Evolutionary conservation across 2,113 vertebrate species (phyloP), one percentile per base, ranked within the genome.

Genomic region (Pycnonotus jocosus): DNA sequence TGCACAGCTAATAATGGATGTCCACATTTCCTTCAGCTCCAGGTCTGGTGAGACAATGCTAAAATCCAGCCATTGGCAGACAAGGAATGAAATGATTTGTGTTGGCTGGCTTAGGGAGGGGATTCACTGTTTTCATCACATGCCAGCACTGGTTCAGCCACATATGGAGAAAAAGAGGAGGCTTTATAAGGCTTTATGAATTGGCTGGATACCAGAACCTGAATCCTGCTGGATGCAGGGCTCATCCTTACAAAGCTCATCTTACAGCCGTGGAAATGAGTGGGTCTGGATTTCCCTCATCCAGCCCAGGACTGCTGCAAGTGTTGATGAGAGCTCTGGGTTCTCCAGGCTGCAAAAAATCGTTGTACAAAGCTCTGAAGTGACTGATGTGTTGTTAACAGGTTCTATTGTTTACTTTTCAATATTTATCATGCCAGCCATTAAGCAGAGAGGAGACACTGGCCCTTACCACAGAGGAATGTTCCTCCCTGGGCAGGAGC

Each of bases 1-100:
- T 86, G 76, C 81, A 80, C 68, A 83, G 87, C 66, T 37, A 90
- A 90, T 74, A 66, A 86, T 2, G 12, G 85, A 81, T 83, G 35
- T 47, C 81, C 85, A 95, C 31, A 83, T 70, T 77, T 88, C 3
- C 1, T 65, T 77, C 92, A 86, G 92, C 91, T 94, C 60, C 72
- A 92, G 94, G 80, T 93, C 90, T 82, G 69, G 37, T 82, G 91
- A 94, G 94, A 95, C 74, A 94, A 65, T 66, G 74, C 74, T 92
- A 66, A 90, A 95, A 88, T 31, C 7, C 64, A 95, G 76, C 64
- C 56, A 61, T 7, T 65, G 93, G 93, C 89, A 92, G 90, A 35
- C 3, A 38, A 71, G 74, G 74, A 90, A 85, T 83, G 9, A 86
- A 80, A 80, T 82, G 8, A 72, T 94, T 92, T 77, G 66, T 77